Conservation (phyloP, 2,888 invertebrate genomes). For the Drosophila anomalata region DNA sequence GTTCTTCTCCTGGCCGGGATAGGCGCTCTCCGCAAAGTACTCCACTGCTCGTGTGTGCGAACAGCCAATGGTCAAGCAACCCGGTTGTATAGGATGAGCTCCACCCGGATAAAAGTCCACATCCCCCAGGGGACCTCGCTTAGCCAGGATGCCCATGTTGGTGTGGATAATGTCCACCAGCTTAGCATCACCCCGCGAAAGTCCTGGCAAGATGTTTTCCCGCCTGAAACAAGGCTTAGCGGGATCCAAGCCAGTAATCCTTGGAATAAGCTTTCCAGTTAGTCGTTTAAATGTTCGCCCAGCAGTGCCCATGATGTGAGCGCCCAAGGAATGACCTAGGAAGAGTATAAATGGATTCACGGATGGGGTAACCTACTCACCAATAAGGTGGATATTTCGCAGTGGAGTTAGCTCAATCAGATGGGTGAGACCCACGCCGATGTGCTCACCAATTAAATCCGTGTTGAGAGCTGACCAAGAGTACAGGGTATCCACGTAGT, state of each 20-base stretch:
- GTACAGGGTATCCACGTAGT: slow-evolving; percentile 80
- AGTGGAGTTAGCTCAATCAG: slow-evolving; percentile 68
- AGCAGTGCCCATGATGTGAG: slow-evolving; percentile 81
- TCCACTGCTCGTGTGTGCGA: slow-evolving; percentile 79
- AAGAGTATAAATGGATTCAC: background rate
- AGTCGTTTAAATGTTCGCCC: slow-evolving; percentile 75
- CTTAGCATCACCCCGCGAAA: slow-evolving; percentile 79
- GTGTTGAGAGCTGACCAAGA: slow-evolving; percentile 82
- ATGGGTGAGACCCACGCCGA: slow-evolving; percentile 71
- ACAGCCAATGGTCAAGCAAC: slow-evolving; percentile 75
- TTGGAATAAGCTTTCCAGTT: slow-evolving; percentile 72
- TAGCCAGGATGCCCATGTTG: slow-evolving; percentile 79
- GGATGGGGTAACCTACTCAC: slow-evolving; percentile 20
- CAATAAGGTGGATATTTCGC: slow-evolving; percentile 80
- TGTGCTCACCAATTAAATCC: slow-evolving; percentile 77
- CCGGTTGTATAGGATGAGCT: slow-evolving; percentile 72
- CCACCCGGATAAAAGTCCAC: slow-evolving; percentile 82
- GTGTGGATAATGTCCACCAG: slow-evolving; percentile 82
- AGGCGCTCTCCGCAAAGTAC: slow-evolving; percentile 79
- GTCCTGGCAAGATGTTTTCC: slow-evolving; percentile 66
- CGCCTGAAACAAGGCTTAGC: slow-evolving; percentile 82
- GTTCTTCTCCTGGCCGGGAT: slow-evolving; percentile 73
- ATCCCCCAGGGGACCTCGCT: slow-evolving; percentile 78
- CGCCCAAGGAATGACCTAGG: slow-evolving; percentile 82
- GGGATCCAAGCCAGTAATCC: slow-evolving; percentile 83